Percentiles rank a stretch among this genome's conserved stretches.
phyloP scores from a whole-genome alignment of 1,140 invertebrate species.

The Portunus trituberculatus region DNA sequence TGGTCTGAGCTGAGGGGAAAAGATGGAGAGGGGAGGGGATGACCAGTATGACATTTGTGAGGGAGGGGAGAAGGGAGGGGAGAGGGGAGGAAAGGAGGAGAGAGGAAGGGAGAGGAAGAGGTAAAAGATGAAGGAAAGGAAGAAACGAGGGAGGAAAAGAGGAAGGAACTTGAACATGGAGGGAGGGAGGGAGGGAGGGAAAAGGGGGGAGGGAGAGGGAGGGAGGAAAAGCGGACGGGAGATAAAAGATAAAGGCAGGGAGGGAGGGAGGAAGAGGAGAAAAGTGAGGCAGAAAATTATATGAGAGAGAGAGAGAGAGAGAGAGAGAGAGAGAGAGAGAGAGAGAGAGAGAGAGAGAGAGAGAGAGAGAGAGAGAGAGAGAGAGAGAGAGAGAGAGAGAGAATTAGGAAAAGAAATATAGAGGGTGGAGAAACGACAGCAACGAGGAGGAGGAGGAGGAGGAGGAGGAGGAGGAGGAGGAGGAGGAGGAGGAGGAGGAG shows the following conservation, averaged over 20 bases:
- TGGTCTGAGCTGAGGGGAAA: background rate
- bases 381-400: too few species aligned
- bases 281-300: too few species aligned
- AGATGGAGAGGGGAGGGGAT: background rate
- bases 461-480: too few species aligned
- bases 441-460: too few species aligned
- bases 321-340: constrained; percentile 1
- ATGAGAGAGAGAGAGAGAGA: background rate
- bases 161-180: background rate
- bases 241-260: too few species aligned
- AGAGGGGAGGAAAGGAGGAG: background rate
- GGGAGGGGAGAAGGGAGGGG: background rate
- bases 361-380: too few species aligned
- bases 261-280: background rate
- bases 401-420: too few species aligned
- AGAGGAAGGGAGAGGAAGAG: background rate
- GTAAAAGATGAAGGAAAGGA: background rate
- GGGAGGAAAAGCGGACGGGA: background rate
- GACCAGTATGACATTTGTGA: background rate
- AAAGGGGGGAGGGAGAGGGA: background rate
- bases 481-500: background rate
- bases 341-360: background rate
- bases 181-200: background rate
- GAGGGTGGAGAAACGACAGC: too few species aligned
- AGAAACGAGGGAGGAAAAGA: background rate